Percentiles rank a stretch among this genome's conserved stretches.
Conservation (phyloP, 1,140 invertebrate species). For the Brachionus calyciflorus region DNA sequence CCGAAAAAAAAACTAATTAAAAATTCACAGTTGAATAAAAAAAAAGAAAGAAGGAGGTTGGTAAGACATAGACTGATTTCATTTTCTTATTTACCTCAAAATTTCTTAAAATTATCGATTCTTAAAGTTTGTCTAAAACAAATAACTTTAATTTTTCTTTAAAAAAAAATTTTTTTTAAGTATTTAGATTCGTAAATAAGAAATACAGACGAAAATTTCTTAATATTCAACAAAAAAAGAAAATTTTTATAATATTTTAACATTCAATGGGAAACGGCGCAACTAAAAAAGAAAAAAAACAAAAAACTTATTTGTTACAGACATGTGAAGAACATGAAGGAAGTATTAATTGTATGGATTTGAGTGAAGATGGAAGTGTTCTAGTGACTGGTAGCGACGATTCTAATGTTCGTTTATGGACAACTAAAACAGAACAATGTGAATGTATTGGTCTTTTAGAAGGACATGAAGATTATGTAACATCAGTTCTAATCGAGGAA, state of each 20-base stretch:
- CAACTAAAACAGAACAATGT: constrained; percentile 61
- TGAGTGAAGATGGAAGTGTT: constrained; percentile 64
- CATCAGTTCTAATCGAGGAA: constrained; percentile 62
- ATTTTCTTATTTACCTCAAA: no score
- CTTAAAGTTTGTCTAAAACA: no score
- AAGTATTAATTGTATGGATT: constrained; percentile 64
- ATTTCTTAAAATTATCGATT: no score
- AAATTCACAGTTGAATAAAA: no score
- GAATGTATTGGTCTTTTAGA: constrained; percentile 64
- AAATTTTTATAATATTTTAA: not conserved
- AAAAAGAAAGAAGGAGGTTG: no score
- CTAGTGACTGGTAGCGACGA: constrained; percentile 65
- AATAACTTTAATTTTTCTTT: no score
- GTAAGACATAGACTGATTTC: no score
- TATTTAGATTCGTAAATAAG: no score
- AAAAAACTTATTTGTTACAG: constrained; percentile 39
- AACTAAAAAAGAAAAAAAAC: constrained; percentile 43
- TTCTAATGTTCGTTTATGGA: constrained; percentile 63
- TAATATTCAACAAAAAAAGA: not conserved
- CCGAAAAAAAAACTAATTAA: no score
- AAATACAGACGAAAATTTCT: no score
- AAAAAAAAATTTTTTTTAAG: no score
- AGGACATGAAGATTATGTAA: constrained; percentile 64
- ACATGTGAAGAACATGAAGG: constrained; percentile 58
- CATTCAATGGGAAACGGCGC: constrained; percentile 34